Evolutionary conservation across 2,888 invertebrate genomes (phyloP).

Genomic region (Zonitis immaculata): DNA sequence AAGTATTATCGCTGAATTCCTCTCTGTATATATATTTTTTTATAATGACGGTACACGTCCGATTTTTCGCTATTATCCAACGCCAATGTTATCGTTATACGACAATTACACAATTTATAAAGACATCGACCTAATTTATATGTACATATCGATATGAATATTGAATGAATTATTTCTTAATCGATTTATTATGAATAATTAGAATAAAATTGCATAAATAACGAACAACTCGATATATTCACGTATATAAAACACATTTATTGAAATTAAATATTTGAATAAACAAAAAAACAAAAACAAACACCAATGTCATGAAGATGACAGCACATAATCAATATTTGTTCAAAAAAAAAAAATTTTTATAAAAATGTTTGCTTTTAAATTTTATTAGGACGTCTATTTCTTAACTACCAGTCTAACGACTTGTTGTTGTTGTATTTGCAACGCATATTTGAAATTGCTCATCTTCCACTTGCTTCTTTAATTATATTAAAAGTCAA

Average conservation of each 20-base stretch:
- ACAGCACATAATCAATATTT: conserved; percentile 26
- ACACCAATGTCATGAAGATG: conserved; percentile 21
- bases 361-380: conserved; percentile 26
- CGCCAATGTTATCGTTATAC: too few relatives aligned
- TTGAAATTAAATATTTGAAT: too few relatives aligned
- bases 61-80: too few relatives aligned
- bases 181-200: conserved; percentile 5
- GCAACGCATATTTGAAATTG: conserved; percentile 17
- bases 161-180: conserved; percentile 13
- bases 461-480: conserved; percentile 15
- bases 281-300: too few relatives aligned
- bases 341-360: too few relatives aligned
- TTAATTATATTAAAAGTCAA: background rate
- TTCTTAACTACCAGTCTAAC: conserved; percentile 24
- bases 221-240: too few relatives aligned
- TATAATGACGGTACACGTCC: too few relatives aligned
- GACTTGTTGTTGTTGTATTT: conserved; percentile 23
- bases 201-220: too few relatives aligned
- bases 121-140: conserved; percentile 13
- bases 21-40: too few relatives aligned
- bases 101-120: conserved; percentile 10
- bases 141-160: conserved; percentile 10
- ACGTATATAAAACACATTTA: too few relatives aligned
- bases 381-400: conserved; percentile 25
- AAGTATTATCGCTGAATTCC: too few relatives aligned